Base-by-base conservation (phyloP, 1,140 invertebrate species). In the Charaxes varanes region DNA sequence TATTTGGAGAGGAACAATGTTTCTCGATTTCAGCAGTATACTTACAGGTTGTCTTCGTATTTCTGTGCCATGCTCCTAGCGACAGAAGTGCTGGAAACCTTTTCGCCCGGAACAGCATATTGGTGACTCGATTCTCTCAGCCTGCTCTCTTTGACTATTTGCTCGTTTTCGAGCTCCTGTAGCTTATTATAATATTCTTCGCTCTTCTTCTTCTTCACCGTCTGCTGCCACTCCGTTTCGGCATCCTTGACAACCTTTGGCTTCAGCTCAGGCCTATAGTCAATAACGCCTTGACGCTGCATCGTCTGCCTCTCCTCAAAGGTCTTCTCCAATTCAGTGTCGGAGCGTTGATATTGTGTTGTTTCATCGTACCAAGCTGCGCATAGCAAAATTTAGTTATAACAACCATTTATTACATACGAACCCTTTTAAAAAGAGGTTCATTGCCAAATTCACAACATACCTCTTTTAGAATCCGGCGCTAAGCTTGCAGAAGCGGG, bases 291-390 rank as follows among this genome's bases (percentile, higher is more conserved):
- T 51, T 87, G 86, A 43, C 92, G 88, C 42, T 88, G 87, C 50
- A 89, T 77, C 24, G 84, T 86, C 63, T 92, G 89, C 42, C 94
- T 89, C 70, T 96, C 94, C 73, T 96, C 93, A 67, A 96, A 96
- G 13, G 94, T 90, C 73, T 91, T 90, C 62, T 95, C 93, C 43
- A 96, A 82, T 81, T 97, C 95, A 30, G 90, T 93, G 62, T 93
- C 92, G 83, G 92, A 87, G 42, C 94, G 89, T 77, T 96, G 94
- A 76, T 95, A 96, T 69, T 90, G 89, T 51, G 90, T 88, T 62
- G 94, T 88, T 68, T 93, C 94, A 87, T 97, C 95, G 85, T 97
- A 97, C 94, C 95, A 97, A 37, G 95, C 95, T 97, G 87, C 63
- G 36, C 28, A n/a, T n/a, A n/a, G n/a, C n/a, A n/a, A n/a, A n/a